phyloP scores from a whole-genome alignment of 2,797 vertebrate genomes.

The Choloepus didactylus region DNA sequence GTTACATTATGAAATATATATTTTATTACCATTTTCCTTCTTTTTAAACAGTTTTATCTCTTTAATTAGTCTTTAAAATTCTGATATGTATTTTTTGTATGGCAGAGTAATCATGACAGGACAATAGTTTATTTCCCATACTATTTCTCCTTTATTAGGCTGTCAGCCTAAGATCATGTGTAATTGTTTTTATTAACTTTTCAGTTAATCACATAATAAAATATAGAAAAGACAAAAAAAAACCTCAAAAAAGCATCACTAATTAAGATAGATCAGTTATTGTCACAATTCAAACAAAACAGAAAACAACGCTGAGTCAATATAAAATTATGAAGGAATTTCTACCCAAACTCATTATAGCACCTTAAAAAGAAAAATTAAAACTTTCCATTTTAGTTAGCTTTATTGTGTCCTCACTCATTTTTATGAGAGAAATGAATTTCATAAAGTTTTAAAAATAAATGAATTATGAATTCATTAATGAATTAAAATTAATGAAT shows the following conservation, averaged over 20 bases:
- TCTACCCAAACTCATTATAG: not conserved
- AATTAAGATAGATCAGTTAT: not conserved
- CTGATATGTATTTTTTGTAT: not conserved
- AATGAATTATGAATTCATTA: too few relatives aligned
- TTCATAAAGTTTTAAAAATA: too few relatives aligned
- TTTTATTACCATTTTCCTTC: not conserved
- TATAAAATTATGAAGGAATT: not conserved
- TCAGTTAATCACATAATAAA: too few relatives aligned
- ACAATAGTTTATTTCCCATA: not conserved
- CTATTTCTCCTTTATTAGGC: not conserved
- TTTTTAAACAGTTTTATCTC: not conserved
- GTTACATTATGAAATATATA: not conserved
- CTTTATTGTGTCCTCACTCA: not conserved
- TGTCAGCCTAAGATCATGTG: not conserved
- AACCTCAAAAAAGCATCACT: not conserved
- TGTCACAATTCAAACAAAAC: not conserved
- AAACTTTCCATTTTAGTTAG: accelerated
- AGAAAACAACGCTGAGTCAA: not conserved
- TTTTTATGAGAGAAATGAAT: not conserved
- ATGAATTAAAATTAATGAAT: not conserved
- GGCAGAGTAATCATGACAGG: not conserved
- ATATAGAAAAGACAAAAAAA: too few relatives aligned
- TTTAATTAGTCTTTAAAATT: not conserved
- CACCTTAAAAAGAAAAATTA: not conserved
- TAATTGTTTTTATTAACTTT: too few relatives aligned